phyloP scores from a whole-genome alignment of 1,140 invertebrate genomes.

The Drosophila teissieri region DNA sequence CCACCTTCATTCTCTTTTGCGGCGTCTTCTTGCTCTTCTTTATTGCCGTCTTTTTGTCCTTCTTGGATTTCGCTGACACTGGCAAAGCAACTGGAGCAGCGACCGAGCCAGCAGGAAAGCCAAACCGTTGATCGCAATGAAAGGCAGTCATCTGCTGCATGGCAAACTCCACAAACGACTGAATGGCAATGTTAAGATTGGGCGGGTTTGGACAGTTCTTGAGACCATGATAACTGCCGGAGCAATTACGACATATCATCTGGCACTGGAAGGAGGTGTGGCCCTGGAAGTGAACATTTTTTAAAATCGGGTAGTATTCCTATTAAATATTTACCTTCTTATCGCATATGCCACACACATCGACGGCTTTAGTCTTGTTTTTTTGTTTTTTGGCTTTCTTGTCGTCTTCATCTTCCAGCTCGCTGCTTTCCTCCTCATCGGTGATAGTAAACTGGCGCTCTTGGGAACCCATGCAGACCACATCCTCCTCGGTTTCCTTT shows the following conservation, averaged over 20 bases:
- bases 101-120: conserved; percentile 39
- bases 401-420: conserved; percentile 12
- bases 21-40: conserved; percentile 47
- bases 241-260: conserved; percentile 78
- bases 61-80: conserved; percentile 46
- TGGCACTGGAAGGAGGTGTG: conserved; percentile 77
- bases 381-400: conserved; percentile 32
- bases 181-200: conserved; percentile 68
- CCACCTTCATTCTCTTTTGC: conserved; percentile 60
- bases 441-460: conserved; percentile 58
- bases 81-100: not conserved
- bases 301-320: no score
- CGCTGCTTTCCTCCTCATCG: conserved; percentile 55
- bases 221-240: conserved; percentile 63
- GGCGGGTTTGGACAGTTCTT: conserved; percentile 70
- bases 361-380: conserved; percentile 24
- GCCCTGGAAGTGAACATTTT: conserved; percentile 32
- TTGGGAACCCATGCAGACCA: conserved; percentile 65
- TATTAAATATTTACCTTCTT: conserved; percentile 47
- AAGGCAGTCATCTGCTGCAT: conserved; percentile 70
- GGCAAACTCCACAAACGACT: conserved; percentile 73
- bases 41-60: conserved; percentile 15
- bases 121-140: conserved; percentile 54
- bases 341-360: conserved; percentile 56
- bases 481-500: conserved; percentile 59